These are phyloP conservation scores for Enteromius afrohamiltoni DNA, from an alignment of 2,797 vertebrate genomes.

Conservation along the genomic window DNA sequence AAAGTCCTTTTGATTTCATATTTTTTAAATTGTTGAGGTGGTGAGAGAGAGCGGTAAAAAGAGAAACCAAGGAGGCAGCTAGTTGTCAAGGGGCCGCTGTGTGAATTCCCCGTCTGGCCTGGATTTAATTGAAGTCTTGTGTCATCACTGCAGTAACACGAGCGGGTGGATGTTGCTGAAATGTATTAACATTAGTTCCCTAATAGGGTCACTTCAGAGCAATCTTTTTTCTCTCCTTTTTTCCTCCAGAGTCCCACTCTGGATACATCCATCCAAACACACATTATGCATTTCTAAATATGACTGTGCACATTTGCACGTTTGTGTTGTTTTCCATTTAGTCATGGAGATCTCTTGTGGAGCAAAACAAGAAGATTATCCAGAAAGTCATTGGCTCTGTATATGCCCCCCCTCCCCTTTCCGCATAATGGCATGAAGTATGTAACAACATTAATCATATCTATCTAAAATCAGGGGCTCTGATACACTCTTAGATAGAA, in stretches of 20 bases:
- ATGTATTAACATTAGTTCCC: constrained; percentile 53
- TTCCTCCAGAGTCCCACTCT: constrained; percentile 9
- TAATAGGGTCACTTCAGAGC: constrained; percentile 56
- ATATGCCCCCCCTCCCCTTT: neutral
- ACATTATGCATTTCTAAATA: neutral
- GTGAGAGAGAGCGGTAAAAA: constrained; percentile 18
- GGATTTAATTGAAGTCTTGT: constrained; percentile 63
- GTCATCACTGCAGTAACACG: constrained; percentile 54
- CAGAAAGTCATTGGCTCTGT: neutral
- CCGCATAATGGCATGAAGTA: constrained; percentile 30
- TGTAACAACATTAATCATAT: constrained; percentile 51
- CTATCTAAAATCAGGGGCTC: constrained; percentile 43
- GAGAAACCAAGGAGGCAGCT: constrained; percentile 51
- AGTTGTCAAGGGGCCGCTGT: constrained; percentile 35
- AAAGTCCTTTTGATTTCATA: neutral
- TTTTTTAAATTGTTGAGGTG: neutral
- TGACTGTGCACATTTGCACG: neutral
- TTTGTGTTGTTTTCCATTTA: neutral
- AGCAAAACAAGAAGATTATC: neutral
- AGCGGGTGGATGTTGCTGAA: constrained; percentile 53
- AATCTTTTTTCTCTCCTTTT: constrained; percentile 4
- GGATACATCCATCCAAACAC: constrained; percentile 1
- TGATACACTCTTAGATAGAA: constrained; percentile 49
- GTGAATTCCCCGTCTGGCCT: constrained; percentile 49
- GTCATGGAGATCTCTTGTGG: neutral